Evolutionary conservation across 1,140 invertebrate species (phyloP), one percentile per base, ranked within the genome.

Genomic region (Hormaphis cornu): DNA sequence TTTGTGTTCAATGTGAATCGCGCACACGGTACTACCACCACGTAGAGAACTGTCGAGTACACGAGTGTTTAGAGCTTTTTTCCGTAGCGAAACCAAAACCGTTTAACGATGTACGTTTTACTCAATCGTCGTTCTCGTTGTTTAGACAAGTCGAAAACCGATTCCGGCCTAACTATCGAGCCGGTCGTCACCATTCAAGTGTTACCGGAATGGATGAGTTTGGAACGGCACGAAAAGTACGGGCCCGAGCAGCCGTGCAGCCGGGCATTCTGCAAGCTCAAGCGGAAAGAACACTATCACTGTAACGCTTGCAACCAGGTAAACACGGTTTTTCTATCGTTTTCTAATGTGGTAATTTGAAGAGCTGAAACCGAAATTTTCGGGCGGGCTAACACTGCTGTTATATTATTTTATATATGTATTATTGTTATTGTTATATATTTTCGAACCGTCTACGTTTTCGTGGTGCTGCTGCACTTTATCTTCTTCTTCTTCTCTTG

Each of bases 221-320:
- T 76, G 59, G 77, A 80, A 76, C 58, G 80, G 76, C 76, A 83
- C 75, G 7, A 73, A 76, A 16, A 73, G 46, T 83, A 82, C 71
- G 81, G 83, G 0, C 82, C 82, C 0, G 84, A 87, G 58, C 81
- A 85, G 58, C 86, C 86, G 71, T 93, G 90, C 78, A 86, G 87
- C 37, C 80, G 89, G 24, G 89, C 89, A 9, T 92, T 92, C 76
- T 93, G 90, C 77, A 93, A 93, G 77, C 79, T 92, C 44, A 93
- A 93, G 76, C 82, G 89, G 58, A 86, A 88, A 73, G 86, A 89
- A 71, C 90, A 93, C 76, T 91, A 87, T 74, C 90, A 93, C 76
- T 93, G 90, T 77, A 87, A 88, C 74, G 83, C 88, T n/a, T 93
- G 90, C 78, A 91, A 91, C 78, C 89, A 92, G 79, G 85, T 82